Conservation (phyloP, 2,888 invertebrate genomes). For the Campoplex capitator region DNA sequence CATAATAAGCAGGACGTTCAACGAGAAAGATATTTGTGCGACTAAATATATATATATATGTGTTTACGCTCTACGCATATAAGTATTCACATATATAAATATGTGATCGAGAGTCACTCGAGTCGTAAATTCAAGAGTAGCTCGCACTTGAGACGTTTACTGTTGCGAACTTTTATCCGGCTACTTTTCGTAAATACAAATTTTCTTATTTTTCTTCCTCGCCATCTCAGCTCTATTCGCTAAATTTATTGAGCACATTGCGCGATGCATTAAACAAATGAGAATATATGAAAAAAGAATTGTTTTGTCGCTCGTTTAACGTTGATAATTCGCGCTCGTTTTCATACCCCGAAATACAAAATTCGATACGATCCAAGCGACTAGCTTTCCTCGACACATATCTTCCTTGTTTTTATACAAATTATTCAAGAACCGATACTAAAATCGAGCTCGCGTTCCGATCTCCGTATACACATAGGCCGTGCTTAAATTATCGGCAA, state of each 20-base stretch:
- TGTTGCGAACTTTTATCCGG: constrained; percentile 49
- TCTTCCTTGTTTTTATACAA: background rate
- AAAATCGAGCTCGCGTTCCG: constrained; percentile 35
- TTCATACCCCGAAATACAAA: background rate
- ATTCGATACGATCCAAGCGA: background rate
- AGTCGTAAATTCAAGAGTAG: constrained; percentile 61
- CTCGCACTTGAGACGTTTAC: constrained; percentile 57
- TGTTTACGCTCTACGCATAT: background rate
- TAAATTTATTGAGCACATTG: constrained; percentile 43
- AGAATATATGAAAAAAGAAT: background rate
- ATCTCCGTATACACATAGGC: constrained; percentile 12
- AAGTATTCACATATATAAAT: constrained; percentile 28
- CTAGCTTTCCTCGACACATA: background rate
- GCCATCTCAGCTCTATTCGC: constrained; percentile 1
- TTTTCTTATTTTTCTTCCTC: constrained; percentile 38
- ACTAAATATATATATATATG: constrained; percentile 7
- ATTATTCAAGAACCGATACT: constrained; percentile 10
- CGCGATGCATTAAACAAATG: background rate
- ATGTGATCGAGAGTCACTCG: constrained; percentile 60
- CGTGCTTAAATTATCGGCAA: constrained; percentile 29
- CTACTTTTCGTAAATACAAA: constrained; percentile 30
- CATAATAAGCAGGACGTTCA: constrained; percentile 18
- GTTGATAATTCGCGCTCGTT: background rate
- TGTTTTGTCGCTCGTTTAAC: background rate
- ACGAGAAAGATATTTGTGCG: constrained; percentile 12